Conservation (phyloP, 2,113 vertebrate species). For the Aix galericulata region DNA sequence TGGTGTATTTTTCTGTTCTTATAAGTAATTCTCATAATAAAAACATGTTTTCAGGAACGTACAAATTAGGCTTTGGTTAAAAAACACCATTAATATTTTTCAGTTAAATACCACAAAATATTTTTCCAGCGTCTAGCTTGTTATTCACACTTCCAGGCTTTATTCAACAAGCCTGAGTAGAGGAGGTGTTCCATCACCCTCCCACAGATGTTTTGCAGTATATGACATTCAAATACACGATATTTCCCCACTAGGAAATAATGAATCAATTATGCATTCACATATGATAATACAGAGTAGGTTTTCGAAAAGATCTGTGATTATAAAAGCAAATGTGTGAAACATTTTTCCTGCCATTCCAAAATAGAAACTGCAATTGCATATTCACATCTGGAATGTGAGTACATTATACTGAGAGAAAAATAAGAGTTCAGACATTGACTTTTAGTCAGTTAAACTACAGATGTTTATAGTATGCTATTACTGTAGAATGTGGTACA, state of each 20-base stretch:
- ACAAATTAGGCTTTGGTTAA: background rate
- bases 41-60: constrained; percentile 8
- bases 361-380: background rate
- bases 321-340: constrained; percentile 27
- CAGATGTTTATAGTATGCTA: background rate
- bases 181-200: constrained; percentile 4
- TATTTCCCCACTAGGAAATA: background rate
- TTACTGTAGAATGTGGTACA: fast-evolving
- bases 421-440: background rate
- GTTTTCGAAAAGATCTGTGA: background rate
- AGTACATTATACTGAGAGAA: background rate
- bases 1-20: background rate
- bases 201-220: background rate
- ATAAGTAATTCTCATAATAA: background rate
- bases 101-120: background rate
- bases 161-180: background rate
- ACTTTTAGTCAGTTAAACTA: background rate
- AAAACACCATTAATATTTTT: background rate
- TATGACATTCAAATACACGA: background rate
- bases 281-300: background rate
- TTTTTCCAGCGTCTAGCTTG: constrained; percentile 11
- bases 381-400: background rate
- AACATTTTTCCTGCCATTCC: background rate
- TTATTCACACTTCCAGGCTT: constrained; percentile 9
- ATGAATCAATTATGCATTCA: background rate